Percentiles rank a stretch among this genome's conserved stretches.
Evolutionary conservation across 2,113 vertebrate species (phyloP).

Genomic region (Ellobius talpinus): DNA sequence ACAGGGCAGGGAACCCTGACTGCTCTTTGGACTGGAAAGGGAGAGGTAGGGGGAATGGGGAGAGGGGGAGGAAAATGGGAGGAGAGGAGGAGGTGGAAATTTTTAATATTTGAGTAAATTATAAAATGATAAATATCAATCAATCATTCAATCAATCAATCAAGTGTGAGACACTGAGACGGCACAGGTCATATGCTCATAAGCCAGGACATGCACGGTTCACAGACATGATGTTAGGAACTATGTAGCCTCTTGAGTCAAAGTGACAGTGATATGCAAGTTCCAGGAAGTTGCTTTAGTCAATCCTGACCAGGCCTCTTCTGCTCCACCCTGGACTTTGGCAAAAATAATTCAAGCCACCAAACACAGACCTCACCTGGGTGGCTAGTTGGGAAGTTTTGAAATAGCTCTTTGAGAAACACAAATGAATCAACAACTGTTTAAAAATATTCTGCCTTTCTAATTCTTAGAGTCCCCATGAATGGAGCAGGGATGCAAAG

Average conservation of each 20-base stretch:
- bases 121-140: too few relatives aligned
- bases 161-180: neutral
- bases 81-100: too few relatives aligned
- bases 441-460: neutral
- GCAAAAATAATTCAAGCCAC: neutral
- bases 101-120: too few relatives aligned
- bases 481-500: neutral
- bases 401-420: neutral
- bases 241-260: fast-evolving
- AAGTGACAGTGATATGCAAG: neutral
- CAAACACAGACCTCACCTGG: neutral
- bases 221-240: neutral
- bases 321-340: neutral
- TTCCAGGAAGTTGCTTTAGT: neutral
- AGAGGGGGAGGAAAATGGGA: too few relatives aligned
- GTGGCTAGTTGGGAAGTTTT: neutral
- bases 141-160: too few relatives aligned
- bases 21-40: too few relatives aligned
- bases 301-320: neutral
- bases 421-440: neutral
- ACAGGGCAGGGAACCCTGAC: too few relatives aligned
- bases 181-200: fast-evolving
- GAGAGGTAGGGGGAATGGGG: too few relatives aligned
- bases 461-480: neutral
- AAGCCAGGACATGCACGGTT: neutral